These are phyloP conservation scores for Lycia hirtaria DNA, from an alignment of 2,888 invertebrate species.

Conservation along the genomic window DNA sequence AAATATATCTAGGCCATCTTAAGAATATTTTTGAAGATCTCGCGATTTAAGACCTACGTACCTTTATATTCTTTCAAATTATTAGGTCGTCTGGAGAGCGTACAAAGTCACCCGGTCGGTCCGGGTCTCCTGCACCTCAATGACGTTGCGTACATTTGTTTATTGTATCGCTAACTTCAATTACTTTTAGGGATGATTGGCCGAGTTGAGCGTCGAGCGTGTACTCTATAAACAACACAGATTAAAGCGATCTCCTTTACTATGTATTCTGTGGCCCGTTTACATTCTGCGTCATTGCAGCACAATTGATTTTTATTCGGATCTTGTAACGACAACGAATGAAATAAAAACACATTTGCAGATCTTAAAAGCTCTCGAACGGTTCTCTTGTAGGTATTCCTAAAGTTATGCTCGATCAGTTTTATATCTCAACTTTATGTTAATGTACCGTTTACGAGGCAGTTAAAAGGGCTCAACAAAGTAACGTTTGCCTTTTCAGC, in stretches of 20 bases:
- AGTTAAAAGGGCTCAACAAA: constrained; percentile 33
- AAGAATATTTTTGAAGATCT: constrained; percentile 30
- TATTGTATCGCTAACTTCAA: constrained; percentile 43
- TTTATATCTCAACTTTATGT: constrained; percentile 18
- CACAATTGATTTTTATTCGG: constrained; percentile 21
- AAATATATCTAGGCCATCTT: neutral
- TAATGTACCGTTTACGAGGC: constrained; percentile 25
- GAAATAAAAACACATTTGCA: constrained; percentile 11
- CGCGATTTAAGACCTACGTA: constrained; percentile 40
- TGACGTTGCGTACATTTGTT: constrained; percentile 48
- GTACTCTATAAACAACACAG: constrained; percentile 32
- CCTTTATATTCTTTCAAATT: constrained; percentile 59
- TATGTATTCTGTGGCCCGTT: constrained; percentile 18
- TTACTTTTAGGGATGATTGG: constrained; percentile 41
- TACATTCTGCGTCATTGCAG: constrained; percentile 22
- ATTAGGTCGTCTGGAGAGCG: constrained; percentile 78
- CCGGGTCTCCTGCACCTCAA: constrained; percentile 61
- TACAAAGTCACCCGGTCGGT: constrained; percentile 72
- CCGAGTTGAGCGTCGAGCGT: constrained; percentile 30
- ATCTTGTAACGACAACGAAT: constrained; percentile 5
- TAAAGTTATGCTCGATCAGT: constrained; percentile 17
- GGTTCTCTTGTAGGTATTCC: constrained; percentile 1
- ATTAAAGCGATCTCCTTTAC: constrained; percentile 25
- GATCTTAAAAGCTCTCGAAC: constrained; percentile 11
- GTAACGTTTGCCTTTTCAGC: constrained; percentile 55